These are phyloP conservation scores for Columba guinea DNA, from an alignment of 2,797 vertebrate species.

Conservation along the genomic window DNA sequence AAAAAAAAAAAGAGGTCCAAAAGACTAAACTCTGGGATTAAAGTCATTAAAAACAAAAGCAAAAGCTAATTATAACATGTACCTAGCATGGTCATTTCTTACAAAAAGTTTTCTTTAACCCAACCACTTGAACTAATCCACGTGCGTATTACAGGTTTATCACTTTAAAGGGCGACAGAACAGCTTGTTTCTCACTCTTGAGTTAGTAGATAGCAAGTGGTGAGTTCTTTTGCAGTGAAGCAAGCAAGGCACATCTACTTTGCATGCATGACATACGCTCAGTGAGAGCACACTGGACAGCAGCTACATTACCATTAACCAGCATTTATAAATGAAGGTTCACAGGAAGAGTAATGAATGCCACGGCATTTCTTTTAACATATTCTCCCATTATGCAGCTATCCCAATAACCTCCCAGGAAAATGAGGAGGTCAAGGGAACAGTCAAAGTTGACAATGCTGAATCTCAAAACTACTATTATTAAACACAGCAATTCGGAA, in stretches of 20 bases:
- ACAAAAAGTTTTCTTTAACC: not conserved
- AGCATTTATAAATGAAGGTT: constrained; percentile 40
- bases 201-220: not conserved
- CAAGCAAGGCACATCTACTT: not conserved
- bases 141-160: not conserved
- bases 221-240: not conserved
- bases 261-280: not conserved
- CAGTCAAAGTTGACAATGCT: constrained; percentile 26
- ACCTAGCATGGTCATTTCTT: not conserved
- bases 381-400: constrained; percentile 1
- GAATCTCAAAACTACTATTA: constrained; percentile 25
- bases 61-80: not conserved
- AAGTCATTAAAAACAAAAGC: constrained; percentile 3
- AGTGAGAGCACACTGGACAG: not conserved
- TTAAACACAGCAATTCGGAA: not conserved
- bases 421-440: constrained; percentile 40
- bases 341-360: constrained; percentile 25
- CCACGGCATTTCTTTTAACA: not conserved
- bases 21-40: not conserved
- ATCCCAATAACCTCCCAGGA: constrained; percentile 4
- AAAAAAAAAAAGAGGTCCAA: not conserved
- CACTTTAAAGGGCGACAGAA: not conserved
- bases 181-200: not conserved
- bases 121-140: not conserved
- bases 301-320: constrained; percentile 22